phyloP scores from a whole-genome alignment of 2,113 vertebrate genomes.

The Alaudala cheleensis region DNA sequence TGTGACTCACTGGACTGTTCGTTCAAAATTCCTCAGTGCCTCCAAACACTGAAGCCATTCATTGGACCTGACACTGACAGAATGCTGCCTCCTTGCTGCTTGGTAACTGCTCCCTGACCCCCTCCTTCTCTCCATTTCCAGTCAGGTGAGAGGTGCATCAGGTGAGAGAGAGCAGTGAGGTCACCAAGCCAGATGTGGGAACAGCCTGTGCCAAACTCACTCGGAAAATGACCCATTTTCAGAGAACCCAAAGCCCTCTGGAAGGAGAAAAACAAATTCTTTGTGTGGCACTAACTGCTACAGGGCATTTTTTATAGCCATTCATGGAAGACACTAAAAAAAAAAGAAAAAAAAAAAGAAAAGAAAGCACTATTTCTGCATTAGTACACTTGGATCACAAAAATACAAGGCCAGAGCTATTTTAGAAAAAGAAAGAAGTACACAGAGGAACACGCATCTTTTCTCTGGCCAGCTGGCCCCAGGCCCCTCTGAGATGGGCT shows the following conservation, averaged over 20 bases:
- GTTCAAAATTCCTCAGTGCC: conserved; percentile 35
- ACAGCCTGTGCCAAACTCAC: neutral
- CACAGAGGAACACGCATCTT: neutral
- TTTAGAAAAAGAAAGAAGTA: neutral
- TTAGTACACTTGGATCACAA: neutral
- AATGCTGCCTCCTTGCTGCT: conserved; percentile 44
- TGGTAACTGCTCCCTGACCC: conserved; percentile 21
- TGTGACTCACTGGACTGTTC: conserved; percentile 28
- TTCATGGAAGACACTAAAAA: neutral
- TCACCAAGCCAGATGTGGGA: conserved; percentile 16
- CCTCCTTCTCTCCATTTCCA: neutral
- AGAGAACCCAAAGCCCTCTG: neutral
- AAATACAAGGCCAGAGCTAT: conserved; percentile 28
- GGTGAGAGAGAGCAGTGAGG: neutral
- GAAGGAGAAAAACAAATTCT: conserved; percentile 23
- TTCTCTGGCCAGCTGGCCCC: conserved; percentile 11
- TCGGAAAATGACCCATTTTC: neutral
- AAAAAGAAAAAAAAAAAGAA: neutral
- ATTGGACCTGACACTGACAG: conserved; percentile 35
- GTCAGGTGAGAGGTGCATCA: conserved; percentile 47
- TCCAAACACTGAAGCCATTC: conserved; percentile 68
- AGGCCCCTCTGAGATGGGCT: neutral
- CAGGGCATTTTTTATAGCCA: neutral
- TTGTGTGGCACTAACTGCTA: conserved; percentile 12
- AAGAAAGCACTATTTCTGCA: neutral